A percentile compares a stretch with the other conserved stretches of the same genome.
These are phyloP conservation scores for Hirtodrosophila trivittata DNA, from an alignment of 2,888 invertebrate genomes.

Conservation along the genomic window DNA sequence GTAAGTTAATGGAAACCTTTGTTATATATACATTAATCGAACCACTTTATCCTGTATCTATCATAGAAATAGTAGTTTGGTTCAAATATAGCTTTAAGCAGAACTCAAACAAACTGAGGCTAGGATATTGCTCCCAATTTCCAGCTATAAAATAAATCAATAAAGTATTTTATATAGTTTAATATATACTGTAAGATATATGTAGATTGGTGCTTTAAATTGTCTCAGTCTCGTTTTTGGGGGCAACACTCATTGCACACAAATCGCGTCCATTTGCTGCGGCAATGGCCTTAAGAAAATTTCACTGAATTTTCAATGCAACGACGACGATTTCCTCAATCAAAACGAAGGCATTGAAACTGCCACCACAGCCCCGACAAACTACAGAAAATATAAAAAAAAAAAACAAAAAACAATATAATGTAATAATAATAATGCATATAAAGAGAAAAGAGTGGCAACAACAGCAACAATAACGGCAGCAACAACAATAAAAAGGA, in stretches of 20 bases:
- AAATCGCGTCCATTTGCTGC: slow-evolving; percentile 45
- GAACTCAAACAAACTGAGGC: too few species aligned
- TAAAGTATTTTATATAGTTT: too few species aligned
- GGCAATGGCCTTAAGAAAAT: slow-evolving; percentile 61
- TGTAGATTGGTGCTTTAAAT: neutral
- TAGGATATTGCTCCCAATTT: too few species aligned
- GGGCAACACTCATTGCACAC: slow-evolving; percentile 18
- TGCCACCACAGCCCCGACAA: slow-evolving; percentile 26
- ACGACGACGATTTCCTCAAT: slow-evolving; percentile 72
- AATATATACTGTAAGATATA: too few species aligned
- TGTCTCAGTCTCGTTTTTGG: slow-evolving; percentile 9
- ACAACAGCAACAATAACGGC: slow-evolving; percentile 13
- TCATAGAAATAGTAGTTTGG: too few species aligned
- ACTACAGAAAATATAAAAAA: slow-evolving; percentile 29
- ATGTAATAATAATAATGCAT: slow-evolving; percentile 51
- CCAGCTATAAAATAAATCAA: too few species aligned
- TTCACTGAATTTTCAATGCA: slow-evolving; percentile 75
- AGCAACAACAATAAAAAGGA: slow-evolving; percentile 2
- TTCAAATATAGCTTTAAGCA: too few species aligned
- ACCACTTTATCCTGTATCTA: too few species aligned
- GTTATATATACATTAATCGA: too few species aligned
- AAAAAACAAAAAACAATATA: slow-evolving; percentile 38
- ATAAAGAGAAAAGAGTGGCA: slow-evolving; percentile 51
- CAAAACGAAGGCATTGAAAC: slow-evolving; percentile 74
- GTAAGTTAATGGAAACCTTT: too few species aligned